These are phyloP conservation scores for Zaprionus inermis DNA, from an alignment of 1,140 invertebrate species.

Conservation along the genomic window DNA sequence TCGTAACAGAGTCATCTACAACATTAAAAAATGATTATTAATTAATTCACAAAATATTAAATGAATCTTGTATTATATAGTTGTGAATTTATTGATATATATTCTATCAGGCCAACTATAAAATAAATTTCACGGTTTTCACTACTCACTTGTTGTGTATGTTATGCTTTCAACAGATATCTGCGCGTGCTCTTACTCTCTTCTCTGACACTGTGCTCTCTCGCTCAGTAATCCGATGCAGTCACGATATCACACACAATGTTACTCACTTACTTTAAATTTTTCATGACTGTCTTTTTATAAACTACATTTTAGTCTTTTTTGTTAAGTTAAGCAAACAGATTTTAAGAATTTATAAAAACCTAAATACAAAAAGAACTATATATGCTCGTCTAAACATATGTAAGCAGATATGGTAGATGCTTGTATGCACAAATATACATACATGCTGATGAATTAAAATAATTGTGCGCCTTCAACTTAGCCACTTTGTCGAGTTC, in stretches of 20 bases:
- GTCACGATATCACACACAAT: constrained; percentile 6
- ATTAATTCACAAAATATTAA: too few relatives aligned
- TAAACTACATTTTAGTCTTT: neutral
- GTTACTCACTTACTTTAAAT: neutral
- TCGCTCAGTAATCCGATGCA: constrained; percentile 24
- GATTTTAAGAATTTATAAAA: neutral
- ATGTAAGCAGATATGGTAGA: too few relatives aligned
- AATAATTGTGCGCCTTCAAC: too few relatives aligned
- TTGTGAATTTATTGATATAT: constrained; percentile 16
- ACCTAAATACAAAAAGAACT: neutral
- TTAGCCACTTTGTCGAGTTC: too few relatives aligned
- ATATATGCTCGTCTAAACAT: too few relatives aligned
- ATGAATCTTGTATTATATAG: neutral
- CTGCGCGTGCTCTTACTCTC: constrained; percentile 39
- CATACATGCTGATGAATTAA: too few relatives aligned
- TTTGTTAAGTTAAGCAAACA: neutral
- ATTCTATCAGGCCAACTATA: neutral
- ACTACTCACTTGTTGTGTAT: constrained; percentile 73
- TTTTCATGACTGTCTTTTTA: constrained; percentile 9
- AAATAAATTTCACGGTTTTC: constrained; percentile 17
- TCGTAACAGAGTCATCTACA: too few relatives aligned
- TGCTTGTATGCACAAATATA: neutral
- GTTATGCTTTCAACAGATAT: constrained; percentile 43
- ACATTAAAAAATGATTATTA: too few relatives aligned
- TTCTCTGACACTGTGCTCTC: neutral